Conservation (phyloP, 2,888 invertebrate genomes). For the Lymantria dispar region DNA sequence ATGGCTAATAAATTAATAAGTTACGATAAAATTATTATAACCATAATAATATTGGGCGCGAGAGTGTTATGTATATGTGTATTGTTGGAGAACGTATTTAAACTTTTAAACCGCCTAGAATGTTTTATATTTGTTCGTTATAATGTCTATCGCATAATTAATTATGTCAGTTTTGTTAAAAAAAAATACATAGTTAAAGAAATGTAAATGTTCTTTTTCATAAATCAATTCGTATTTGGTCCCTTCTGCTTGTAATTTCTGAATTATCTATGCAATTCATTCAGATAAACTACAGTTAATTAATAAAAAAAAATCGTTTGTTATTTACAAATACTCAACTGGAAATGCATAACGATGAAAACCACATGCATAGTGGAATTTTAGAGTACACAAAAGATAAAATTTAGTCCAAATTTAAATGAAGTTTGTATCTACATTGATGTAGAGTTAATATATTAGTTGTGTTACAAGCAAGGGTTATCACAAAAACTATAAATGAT, state of each 20-base stretch:
- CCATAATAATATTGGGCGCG: constrained; percentile 48
- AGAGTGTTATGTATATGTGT: constrained; percentile 13
- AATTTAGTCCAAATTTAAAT: constrained; percentile 28
- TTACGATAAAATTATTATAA: constrained; percentile 57
- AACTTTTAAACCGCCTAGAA: constrained; percentile 64
- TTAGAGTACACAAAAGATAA: constrained; percentile 26
- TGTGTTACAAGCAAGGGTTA: constrained; percentile 82
- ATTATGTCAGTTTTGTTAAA: constrained; percentile 72
- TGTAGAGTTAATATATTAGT: constrained; percentile 73
- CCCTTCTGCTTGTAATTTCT: constrained; percentile 80
- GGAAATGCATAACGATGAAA: constrained; percentile 46
- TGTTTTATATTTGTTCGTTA: constrained; percentile 59
- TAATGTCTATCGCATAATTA: constrained; percentile 52
- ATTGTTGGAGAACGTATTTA: constrained; percentile 50
- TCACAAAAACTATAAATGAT: constrained; percentile 62
- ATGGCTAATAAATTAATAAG: constrained; percentile 78
- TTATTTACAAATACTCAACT: constrained; percentile 59
- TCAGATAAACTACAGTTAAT: constrained; percentile 62
- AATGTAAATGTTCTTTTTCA: constrained; percentile 52
- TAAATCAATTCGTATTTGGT: constrained; percentile 73
- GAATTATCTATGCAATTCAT: constrained; percentile 56
- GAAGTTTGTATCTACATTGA: constrained; percentile 45
- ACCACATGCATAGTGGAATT: constrained; percentile 55
- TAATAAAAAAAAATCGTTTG: constrained; percentile 42
- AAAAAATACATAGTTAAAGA: constrained; percentile 23